phyloP scores from a whole-genome alignment of 2,113 vertebrate genomes.

The Malurus cyaneus region DNA sequence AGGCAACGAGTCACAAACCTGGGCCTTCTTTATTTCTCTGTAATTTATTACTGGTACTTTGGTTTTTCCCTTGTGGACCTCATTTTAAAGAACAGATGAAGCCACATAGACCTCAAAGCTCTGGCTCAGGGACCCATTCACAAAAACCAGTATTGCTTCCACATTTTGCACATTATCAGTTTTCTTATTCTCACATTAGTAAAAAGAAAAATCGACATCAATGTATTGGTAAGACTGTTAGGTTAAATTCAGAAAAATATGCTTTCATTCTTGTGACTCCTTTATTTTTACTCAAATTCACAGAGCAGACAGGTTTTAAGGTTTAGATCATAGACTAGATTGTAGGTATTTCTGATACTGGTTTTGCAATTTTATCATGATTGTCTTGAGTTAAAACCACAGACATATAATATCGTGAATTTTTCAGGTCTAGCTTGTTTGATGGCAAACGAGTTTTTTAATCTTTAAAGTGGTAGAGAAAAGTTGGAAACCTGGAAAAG shows the following conservation, averaged over 20 bases:
- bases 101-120: neutral
- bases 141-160: neutral
- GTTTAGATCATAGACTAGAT: neutral
- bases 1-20: neutral
- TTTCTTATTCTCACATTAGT: neutral
- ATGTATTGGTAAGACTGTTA: neutral
- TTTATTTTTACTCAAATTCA: neutral
- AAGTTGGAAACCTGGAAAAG: neutral
- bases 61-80: neutral
- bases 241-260: neutral
- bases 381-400: neutral
- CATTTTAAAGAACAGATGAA: neutral
- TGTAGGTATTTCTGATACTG: neutral
- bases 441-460: neutral
- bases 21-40: neutral
- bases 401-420: neutral
- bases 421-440: neutral
- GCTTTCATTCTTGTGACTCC: neutral
- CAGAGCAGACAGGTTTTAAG: neutral
- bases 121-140: neutral
- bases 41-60: neutral
- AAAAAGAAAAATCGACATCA: neutral
- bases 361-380: neutral
- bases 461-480: neutral
- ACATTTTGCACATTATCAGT: neutral